Percentiles rank a stretch among this genome's conserved stretches.
Evolutionary conservation across 2,113 vertebrate species (phyloP).

Genomic region (Chionodraco myersi): DNA sequence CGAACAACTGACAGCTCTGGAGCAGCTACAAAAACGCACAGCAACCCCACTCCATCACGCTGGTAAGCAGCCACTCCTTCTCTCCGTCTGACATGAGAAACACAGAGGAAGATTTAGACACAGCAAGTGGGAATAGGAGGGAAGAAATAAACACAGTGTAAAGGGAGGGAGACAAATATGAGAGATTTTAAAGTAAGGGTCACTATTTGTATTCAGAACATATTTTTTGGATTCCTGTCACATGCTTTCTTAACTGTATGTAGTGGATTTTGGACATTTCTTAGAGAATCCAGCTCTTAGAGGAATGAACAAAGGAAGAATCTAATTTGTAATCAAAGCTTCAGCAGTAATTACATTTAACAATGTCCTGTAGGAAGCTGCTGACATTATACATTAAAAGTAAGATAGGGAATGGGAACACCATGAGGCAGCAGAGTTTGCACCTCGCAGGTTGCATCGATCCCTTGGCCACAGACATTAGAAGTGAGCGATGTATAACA

Average conservation of each 20-base stretch:
- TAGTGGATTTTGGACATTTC: neutral
- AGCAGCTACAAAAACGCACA: slow-evolving; percentile 39
- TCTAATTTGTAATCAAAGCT: slow-evolving; percentile 12
- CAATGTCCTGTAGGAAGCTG: neutral
- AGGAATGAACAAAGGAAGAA: neutral
- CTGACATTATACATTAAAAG: neutral
- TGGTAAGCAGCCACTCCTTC: slow-evolving; percentile 39
- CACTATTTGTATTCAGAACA: slow-evolving; percentile 34
- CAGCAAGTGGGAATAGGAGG: slow-evolving; percentile 7
- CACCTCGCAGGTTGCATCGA: neutral
- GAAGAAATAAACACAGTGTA: neutral
- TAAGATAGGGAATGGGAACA: neutral
- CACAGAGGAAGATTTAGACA: slow-evolving; percentile 39
- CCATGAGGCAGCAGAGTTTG: neutral
- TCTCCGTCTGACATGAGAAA: slow-evolving; percentile 35
- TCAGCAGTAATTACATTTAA: slow-evolving; percentile 4
- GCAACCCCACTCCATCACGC: slow-evolving; percentile 48
- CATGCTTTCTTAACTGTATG: neutral
- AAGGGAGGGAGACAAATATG: slow-evolving; percentile 1
- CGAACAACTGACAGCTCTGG: slow-evolving; percentile 62
- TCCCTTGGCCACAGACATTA: slow-evolving; percentile 8
- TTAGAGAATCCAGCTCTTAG: neutral
- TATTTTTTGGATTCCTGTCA: slow-evolving; percentile 8
- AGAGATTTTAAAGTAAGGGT: slow-evolving; percentile 14
- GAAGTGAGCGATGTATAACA: neutral